Evolutionary conservation across 2,113 vertebrate species (phyloP), one percentile per base, ranked within the genome.

Genomic region (Pterocles burchelli): DNA sequence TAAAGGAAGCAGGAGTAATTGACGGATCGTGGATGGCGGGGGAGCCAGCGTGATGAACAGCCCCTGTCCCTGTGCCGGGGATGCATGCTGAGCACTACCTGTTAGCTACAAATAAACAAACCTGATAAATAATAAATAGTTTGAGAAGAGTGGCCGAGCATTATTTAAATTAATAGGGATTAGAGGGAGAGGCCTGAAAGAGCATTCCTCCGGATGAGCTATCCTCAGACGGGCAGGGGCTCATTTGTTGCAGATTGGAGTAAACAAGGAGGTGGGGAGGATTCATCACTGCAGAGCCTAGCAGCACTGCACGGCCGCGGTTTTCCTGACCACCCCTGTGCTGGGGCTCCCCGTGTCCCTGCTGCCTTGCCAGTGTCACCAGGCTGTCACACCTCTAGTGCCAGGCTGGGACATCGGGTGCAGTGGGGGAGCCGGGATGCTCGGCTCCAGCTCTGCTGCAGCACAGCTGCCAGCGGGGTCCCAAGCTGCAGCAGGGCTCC

Each of bases 41-140:
- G 84, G 96, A 96, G 95, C 97, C 43, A 62, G 88, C 89, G 98
- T 99, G 99, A 99, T 99, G 98, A 99, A 99, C 98, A 95, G 98
- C 98, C 97, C 86, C 97, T 97, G 98, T 98, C 98, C 98, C 97
- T 85, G 73, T 97, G 98, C 98, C 80, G 96, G 93, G 96, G 95
- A 94, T 61, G 97, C 98, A 96, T 95, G 97, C 98, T 98, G 97
- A 97, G 98, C 97, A 97, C 98, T 98, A 99, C 99, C 99, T 99
- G 99, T 99, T 99, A 99, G 99, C 98, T 98, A 99, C 99, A 99
- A 99, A 99, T 99, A 99, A 99, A 99, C 99, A 99, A 98, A 98
- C 98, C 98, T 98, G 98, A 98, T 99, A 99, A 99, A 99, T 99
- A 99, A 99, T 99, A 98, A 99, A 99, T 99, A 98, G 98, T 98